Base-by-base conservation (phyloP, 2,113 vertebrate species). In the Dasyprocta punctata region DNA sequence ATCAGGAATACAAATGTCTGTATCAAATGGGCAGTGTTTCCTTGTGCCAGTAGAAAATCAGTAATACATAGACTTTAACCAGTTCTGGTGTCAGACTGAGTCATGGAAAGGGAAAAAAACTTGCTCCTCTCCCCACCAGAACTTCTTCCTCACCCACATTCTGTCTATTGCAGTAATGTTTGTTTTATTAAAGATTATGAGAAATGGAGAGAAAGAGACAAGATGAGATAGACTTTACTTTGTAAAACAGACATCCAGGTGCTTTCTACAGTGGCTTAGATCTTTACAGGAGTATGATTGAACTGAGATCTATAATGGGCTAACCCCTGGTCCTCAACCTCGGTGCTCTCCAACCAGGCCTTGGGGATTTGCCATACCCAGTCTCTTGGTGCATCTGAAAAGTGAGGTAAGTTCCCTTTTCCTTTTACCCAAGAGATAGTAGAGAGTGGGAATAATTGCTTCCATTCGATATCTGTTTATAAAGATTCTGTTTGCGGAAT, bases 401-500 rank as follows among this genome's bases (percentile, higher is more conserved):
- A 92, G 89, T 71, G 56, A 96, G 13, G 24, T 65, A 56, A 89
- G 20, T 83, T 86, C 52, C 56, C 86, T 94, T 90, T 95, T 84
- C 47, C 36, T 85, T 95, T 90, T 84, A 67, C 69, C 26, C 78
- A 63, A 10, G 28, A 86, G 63, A 22, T 56, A 22, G 19, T 19
- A 89, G 30, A 17, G 28, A 47, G 26, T 80, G 56, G 16, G 4
- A 80, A 56, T 77, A 86, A 89, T 22, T 28, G 24, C 83, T 77
- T 82, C 56, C 56, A 86, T 86, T 36, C 26, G 86, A 47, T 63
- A 52, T 87, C 91, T 87, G 49, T 20, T 92, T 89, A 92, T 17
- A 95, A 93, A 91, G 89, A 88, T 86, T 86, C 71, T 89, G 86
- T 90, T 83, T 71, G n/a, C 82, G 90, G 89, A 88, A 94, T 83